Evolutionary conservation across 2,888 invertebrate genomes (phyloP), one percentile per base, ranked within the genome.

Genomic region (Eueremaeus valkanovi): DNA sequence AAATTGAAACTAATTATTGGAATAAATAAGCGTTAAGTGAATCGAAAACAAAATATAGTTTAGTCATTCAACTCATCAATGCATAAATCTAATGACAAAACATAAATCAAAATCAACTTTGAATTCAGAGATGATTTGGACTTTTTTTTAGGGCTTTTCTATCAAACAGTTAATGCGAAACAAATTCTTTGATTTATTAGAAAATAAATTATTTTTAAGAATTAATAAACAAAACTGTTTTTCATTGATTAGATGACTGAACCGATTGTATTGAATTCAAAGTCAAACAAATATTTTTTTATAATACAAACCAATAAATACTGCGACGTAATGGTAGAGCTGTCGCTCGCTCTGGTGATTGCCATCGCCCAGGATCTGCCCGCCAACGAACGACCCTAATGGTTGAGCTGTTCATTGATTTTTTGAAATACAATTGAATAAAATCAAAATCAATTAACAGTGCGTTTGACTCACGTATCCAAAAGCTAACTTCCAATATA

Each of bases 321-420:
- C 75, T 5, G 75, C 68, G 68, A 75, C 70, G 24, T 75, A 75
- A 24, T 75, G 68, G 29, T 75, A 75, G 31, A 75, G 70, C 18
- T 75, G 75, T 24, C 21, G 27, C 11, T 51, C 21, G 5, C 49
- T 72, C 21, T 75, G 45, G n/a, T 70, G 5, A n/a, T 75, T 40
- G 27, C 75, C 75, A 21, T 75, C 58, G 68, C 75, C 75, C 2
- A 75, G 70, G 24, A 75, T 75, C 68, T 75, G 75, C 1, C 75
- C 75, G 45, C 75, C 75, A 72, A 75, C 49, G 31, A 75, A 75
- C 24, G 68, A 70, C 27, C 75, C 75, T 3, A 75, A 49, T 9
- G 75, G 75, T 70, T 75, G 75, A 42, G 75, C 75, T 75, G 42
- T n/a, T n/a, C n/a, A n/a, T n/a, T n/a, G n/a, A 40, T 40, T 11